Evolutionary conservation across 2,113 vertebrate genomes (phyloP).

Genomic region (Channa maculata): DNA sequence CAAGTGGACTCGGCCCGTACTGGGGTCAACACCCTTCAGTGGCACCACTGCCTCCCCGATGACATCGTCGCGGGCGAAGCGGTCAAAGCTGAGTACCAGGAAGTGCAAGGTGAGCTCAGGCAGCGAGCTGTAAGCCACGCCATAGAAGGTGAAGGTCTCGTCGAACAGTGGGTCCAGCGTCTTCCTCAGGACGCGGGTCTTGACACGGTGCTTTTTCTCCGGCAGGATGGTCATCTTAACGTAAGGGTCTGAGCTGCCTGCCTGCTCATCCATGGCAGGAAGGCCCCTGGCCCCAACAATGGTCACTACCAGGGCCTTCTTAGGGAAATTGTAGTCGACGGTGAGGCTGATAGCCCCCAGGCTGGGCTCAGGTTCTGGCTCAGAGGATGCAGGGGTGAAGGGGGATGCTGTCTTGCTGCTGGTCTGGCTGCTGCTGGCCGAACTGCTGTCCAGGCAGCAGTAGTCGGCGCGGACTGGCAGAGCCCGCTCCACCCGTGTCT

Average conservation of each 20-base stretch:
- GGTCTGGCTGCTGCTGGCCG: constrained; percentile 83
- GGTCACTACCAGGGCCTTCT: constrained; percentile 96
- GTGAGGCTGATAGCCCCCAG: constrained; percentile 91
- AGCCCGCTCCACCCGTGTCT: constrained; percentile 80
- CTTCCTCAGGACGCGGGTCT: constrained; percentile 95
- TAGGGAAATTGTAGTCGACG: constrained; percentile 98
- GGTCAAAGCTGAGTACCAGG: constrained; percentile 96
- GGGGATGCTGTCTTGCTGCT: constrained; percentile 86
- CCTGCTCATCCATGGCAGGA: constrained; percentile 91
- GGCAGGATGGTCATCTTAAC: constrained; percentile 99
- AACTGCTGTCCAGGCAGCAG: constrained; percentile 88
- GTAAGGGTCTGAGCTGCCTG: constrained; percentile 92
- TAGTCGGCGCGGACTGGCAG: constrained; percentile 88
- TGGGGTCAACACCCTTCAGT: constrained; percentile 91
- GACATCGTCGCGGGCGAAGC: constrained; percentile 94
- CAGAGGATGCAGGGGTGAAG: constrained; percentile 82
- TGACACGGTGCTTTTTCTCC: constrained; percentile 95
- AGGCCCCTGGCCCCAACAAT: constrained; percentile 93
- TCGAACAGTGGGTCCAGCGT: constrained; percentile 94
- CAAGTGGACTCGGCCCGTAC: constrained; percentile 93
- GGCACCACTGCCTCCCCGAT: constrained; percentile 96
- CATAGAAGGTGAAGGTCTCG: constrained; percentile 98
- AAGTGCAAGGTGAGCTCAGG: constrained; percentile 96
- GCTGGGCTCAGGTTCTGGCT: constrained; percentile 72
- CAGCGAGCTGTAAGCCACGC: constrained; percentile 93